Evolutionary conservation across 2,888 invertebrate genomes (phyloP), one percentile per base, ranked within the genome.

Genomic region (Hemicrepidius hirtus): DNA sequence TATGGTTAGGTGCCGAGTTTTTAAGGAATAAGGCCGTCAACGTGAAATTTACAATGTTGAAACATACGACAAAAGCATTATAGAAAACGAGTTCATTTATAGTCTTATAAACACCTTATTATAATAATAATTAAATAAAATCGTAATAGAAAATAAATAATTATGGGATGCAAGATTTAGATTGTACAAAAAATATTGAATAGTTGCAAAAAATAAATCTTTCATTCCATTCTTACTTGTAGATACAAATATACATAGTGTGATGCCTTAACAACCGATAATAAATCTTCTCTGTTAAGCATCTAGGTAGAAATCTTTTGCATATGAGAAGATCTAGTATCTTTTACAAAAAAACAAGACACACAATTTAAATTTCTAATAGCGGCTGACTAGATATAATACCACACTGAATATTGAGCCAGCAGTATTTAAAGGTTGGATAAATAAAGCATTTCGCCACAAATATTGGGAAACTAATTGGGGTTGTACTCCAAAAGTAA

Each of bases 381-480:
- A 77, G 77, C 80, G 80, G 82, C 82, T 82, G 84, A 84, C 84
- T 84, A 83, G 84, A 84, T 71, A 79, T 80, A 80, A 80, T 82
- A 80, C 81, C 81, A 83, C 81, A 82, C 81, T 82, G 81, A 83
- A 81, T 80, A 77, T 81, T 82, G 80, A 82, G 84, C 82, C 82
- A 83, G 83, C 82, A 81, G 78, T 77, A 73, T 57, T 73, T 74
- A 53, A 64, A 68, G 74, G 76, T 76, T 78, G 78, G 77, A 77
- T 77, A 76, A 78, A 77, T 76, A 77, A 76, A 68, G 37, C 53
- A 68, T 71, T 75, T 77, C 32, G 21, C 63, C 49, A 63, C 59
- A 59, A 46, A 40, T 59, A 41, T 62, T 41, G 40, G 37, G 49
- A 40, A 64, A 55, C 50, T 50, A 68, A 63, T 55, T 53, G 68